Percentiles rank a stretch among this genome's conserved stretches.
Evolutionary conservation across 1,140 invertebrate species (phyloP).

Genomic region (Drosophila bocqueti): DNA sequence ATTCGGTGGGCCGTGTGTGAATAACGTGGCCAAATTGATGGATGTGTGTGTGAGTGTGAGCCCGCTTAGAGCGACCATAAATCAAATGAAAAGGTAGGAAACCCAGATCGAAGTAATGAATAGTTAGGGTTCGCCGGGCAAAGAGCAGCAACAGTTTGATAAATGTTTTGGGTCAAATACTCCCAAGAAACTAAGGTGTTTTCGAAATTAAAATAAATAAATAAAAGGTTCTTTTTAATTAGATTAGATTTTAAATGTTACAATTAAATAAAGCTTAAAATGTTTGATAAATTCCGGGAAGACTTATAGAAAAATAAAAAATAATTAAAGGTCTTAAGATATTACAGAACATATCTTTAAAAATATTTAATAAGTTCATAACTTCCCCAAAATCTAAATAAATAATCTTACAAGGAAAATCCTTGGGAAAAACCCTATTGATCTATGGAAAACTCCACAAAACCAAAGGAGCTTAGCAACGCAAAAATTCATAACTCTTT

Average conservation of each 20-base stretch:
- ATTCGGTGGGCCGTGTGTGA: slow-evolving; percentile 41
- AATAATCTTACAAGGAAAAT: neutral
- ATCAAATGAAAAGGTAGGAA: slow-evolving; percentile 55
- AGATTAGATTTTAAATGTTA: neutral
- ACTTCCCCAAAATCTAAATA: neutral
- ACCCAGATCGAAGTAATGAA: slow-evolving; percentile 55
- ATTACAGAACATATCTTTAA: neutral
- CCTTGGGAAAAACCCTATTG: neutral
- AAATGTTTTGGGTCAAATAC: slow-evolving; percentile 8
- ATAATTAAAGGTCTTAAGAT: neutral
- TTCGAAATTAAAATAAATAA: neutral
- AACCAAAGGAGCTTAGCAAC: slow-evolving; percentile 15
- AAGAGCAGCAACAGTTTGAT: slow-evolving; percentile 31
- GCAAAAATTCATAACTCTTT: slow-evolving; percentile 50
- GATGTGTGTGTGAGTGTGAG: slow-evolving; percentile 12
- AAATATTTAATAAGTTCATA: neutral
- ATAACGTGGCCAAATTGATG: slow-evolving; percentile 71
- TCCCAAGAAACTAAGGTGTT: neutral
- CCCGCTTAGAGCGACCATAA: slow-evolving; percentile 45
- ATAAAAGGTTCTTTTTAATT: too few species aligned
- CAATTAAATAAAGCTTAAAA: too few species aligned
- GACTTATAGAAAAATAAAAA: too few species aligned
- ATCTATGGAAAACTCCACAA: slow-evolving; percentile 8
- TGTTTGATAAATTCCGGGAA: too few species aligned
- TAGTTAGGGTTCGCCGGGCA: slow-evolving; percentile 34